Conservation (phyloP, 2,797 vertebrate genomes). For the Antennarius maculatus region DNA sequence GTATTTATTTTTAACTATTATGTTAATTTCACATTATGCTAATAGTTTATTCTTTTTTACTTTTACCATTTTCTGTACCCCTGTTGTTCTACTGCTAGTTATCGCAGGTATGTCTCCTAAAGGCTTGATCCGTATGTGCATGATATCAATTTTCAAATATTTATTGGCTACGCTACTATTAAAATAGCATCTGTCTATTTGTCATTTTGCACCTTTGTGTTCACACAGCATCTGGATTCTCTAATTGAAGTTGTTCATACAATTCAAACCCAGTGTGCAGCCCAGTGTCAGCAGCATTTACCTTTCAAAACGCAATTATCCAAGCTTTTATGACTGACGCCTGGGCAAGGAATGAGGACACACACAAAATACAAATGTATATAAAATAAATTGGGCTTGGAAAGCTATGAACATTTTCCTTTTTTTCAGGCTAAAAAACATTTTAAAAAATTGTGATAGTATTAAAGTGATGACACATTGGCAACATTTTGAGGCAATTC, state of each 20-base stretch:
- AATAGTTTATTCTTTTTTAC: too few relatives aligned
- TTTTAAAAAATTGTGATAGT: neutral
- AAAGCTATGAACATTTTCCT: too few relatives aligned
- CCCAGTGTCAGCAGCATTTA: neutral
- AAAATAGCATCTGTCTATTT: neutral
- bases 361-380: neutral
- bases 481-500: neutral
- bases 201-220: conserved; percentile 1
- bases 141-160: too few relatives aligned
- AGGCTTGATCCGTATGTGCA: too few relatives aligned
- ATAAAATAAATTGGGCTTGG: neutral
- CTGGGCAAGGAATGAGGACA: neutral
- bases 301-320: too few relatives aligned
- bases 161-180: too few relatives aligned
- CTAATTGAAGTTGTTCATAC: neutral
- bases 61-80: too few relatives aligned
- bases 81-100: too few relatives aligned
- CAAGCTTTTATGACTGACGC: neutral
- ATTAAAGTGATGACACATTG: conserved; percentile 6
- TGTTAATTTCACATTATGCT: too few relatives aligned
- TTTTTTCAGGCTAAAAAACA: neutral
- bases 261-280: neutral
- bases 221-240: neutral
- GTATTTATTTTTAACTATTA: too few relatives aligned
- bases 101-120: too few relatives aligned